Percentiles rank a stretch among this genome's conserved stretches.
These are phyloP conservation scores for Anguilla japonica DNA, from an alignment of 2,113 vertebrate genomes.

Conservation along the genomic window DNA sequence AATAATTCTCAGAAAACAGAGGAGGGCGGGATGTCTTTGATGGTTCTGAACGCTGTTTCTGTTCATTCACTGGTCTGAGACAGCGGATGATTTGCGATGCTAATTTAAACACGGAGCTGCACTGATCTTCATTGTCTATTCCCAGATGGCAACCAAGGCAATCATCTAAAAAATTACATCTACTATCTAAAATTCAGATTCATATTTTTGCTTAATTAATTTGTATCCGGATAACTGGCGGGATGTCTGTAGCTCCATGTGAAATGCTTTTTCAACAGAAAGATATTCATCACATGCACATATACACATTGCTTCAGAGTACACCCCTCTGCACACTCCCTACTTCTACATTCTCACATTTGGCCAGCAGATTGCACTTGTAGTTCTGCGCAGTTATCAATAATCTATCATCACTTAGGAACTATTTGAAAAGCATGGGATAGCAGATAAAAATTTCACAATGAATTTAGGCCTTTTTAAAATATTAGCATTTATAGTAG, in stretches of 20 bases:
- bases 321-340: no score
- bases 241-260: not conserved
- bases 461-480: no score
- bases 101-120: not conserved
- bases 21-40: not conserved
- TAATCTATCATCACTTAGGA: no score
- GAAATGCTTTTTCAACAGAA: not conserved
- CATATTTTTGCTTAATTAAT: not conserved
- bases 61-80: not conserved
- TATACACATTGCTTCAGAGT: no score
- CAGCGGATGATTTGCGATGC: not conserved
- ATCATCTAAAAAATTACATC: not conserved
- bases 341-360: no score
- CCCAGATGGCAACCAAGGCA: not conserved
- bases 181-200: not conserved
- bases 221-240: not conserved
- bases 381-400: no score
- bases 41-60: not conserved
- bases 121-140: not conserved
- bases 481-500: no score
- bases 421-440: no score
- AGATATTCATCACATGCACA: not conserved
- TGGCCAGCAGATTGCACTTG: no score
- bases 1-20: not conserved
- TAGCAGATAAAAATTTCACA: no score